Conservation (phyloP, 1,140 invertebrate species). For the Ladona fulva region DNA sequence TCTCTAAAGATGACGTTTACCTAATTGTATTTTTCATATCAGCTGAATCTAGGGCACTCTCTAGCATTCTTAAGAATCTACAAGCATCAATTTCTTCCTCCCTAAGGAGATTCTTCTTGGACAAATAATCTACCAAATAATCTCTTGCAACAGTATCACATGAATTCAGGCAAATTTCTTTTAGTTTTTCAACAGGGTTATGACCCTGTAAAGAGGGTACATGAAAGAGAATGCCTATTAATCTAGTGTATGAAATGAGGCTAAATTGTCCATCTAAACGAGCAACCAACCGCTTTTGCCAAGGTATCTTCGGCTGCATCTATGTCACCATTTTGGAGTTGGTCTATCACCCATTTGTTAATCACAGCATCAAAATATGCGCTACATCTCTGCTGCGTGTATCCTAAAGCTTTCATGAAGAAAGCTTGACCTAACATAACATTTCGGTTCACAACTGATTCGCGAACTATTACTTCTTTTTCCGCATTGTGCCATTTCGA, state of each 20-base stretch:
- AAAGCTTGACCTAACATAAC: neutral
- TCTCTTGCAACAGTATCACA: neutral
- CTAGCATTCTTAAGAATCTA: neutral
- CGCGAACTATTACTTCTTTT: neutral
- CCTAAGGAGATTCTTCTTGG: neutral
- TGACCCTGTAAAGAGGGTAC: neutral
- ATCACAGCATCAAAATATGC: neutral
- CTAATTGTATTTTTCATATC: neutral
- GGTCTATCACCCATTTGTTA: neutral
- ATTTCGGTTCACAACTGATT: neutral
- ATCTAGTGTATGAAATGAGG: no score
- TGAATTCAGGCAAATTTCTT: neutral
- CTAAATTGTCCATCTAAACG: no score
- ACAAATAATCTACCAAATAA: neutral
- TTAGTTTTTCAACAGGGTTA: neutral
- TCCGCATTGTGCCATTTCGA: neutral
- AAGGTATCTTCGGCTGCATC: neutral
- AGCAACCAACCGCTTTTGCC: neutral
- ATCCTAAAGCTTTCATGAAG: neutral
- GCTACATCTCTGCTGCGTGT: neutral
- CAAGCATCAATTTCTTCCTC: neutral
- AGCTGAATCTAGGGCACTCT: neutral
- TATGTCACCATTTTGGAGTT: neutral
- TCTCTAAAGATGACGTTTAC: neutral
- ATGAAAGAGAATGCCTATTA: neutral